A percentile compares a stretch with the other conserved stretches of the same genome.
Evolutionary conservation across 2,797 vertebrate genomes (phyloP).

Genomic region (Sebastes steindachneri): DNA sequence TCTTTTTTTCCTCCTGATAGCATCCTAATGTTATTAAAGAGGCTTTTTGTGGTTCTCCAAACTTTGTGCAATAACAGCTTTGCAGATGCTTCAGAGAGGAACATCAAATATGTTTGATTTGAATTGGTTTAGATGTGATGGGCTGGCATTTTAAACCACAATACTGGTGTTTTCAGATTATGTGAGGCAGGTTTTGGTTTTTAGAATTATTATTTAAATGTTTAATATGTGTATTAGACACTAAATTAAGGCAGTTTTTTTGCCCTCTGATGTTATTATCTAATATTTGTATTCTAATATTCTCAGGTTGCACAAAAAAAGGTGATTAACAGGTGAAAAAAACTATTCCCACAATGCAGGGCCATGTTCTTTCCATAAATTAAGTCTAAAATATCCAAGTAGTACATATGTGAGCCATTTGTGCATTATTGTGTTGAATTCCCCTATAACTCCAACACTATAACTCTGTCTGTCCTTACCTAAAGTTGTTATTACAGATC

Average conservation of each 20-base stretch:
- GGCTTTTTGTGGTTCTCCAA: constrained; percentile 9
- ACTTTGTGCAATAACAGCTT: constrained; percentile 19
- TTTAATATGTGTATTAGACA: neutral
- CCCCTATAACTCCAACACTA: no score
- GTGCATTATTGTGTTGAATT: neutral
- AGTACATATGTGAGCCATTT: neutral
- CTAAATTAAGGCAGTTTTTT: neutral
- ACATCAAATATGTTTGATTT: constrained; percentile 3
- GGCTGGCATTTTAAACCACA: neutral
- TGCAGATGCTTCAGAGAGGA: neutral
- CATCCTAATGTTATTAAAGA: constrained; percentile 60
- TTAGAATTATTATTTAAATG: neutral
- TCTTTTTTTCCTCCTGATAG: constrained; percentile 24
- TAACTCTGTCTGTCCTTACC: no score
- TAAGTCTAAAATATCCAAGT: neutral
- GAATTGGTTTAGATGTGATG: neutral
- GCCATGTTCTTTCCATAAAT: neutral
- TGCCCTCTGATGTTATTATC: neutral
- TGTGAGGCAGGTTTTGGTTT: neutral
- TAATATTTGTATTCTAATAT: neutral
- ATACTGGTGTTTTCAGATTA: neutral
- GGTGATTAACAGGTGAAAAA: neutral
- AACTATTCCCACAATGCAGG: neutral
- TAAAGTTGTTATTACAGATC: neutral
- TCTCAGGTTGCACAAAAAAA: neutral